phyloP scores from a whole-genome alignment of 2,113 vertebrate species.

The Pluvialis apricaria region DNA sequence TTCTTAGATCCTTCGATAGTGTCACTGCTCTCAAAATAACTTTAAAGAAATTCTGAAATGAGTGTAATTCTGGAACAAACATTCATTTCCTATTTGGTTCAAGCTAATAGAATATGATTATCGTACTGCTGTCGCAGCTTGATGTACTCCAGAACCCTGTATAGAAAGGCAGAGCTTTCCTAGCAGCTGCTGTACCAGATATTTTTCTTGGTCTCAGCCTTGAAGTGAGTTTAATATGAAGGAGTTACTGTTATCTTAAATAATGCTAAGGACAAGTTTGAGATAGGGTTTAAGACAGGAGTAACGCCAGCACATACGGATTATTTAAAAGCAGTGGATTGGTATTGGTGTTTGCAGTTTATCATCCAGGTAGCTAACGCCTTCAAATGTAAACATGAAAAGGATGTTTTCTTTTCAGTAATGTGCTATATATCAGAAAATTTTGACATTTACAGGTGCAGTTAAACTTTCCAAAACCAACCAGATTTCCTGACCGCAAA shows the following conservation, averaged over 20 bases:
- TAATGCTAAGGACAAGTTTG: background rate
- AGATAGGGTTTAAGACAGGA: background rate
- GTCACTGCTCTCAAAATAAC: background rate
- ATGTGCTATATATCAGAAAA: background rate
- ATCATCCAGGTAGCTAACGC: background rate
- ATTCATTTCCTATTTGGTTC: background rate
- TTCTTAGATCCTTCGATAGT: background rate
- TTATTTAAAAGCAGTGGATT: background rate
- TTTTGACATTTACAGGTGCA: background rate
- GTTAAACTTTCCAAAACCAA: background rate
- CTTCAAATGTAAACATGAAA: background rate
- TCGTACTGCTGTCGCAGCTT: background rate
- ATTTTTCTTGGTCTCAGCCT: background rate
- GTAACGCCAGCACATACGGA: background rate
- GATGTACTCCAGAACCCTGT: background rate
- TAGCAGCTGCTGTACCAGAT: background rate
- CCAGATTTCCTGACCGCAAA: background rate
- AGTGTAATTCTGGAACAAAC: background rate
- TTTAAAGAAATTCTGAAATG: background rate
- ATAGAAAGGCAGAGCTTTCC: background rate
- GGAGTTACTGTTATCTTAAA: background rate
- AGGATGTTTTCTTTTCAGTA: background rate
- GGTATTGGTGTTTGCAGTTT: background rate
- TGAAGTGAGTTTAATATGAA: background rate
- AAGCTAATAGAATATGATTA: background rate